Evolutionary conservation across 2,888 invertebrate genomes (phyloP).

Genomic region (Masnerella sp.): DNA sequence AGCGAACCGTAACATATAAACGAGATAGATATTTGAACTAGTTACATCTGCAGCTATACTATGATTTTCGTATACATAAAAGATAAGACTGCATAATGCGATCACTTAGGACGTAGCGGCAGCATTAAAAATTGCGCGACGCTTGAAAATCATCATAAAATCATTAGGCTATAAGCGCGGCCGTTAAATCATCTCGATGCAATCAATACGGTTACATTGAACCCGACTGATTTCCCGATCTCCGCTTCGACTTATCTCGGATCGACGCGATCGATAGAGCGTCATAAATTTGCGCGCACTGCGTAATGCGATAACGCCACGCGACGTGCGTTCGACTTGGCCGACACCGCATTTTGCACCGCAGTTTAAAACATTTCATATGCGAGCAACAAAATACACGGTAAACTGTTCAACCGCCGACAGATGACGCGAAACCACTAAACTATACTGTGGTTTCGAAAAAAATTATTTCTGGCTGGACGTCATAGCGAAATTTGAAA

Average conservation of each 20-base stretch:
- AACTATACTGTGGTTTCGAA: slow-evolving; percentile 12
- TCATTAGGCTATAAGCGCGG: slow-evolving; percentile 31
- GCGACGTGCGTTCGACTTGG: slow-evolving; percentile 6
- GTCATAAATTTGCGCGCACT: slow-evolving; percentile 38
- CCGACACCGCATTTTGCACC: slow-evolving; percentile 34
- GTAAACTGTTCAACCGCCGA: slow-evolving; percentile 41
- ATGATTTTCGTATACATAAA: slow-evolving; percentile 50
- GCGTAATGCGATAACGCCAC: slow-evolving; percentile 40
- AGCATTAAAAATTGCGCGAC: slow-evolving; percentile 8
- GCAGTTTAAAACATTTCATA: slow-evolving; percentile 43
- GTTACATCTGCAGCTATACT: slow-evolving; percentile 36
- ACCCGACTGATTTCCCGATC: slow-evolving; percentile 38
- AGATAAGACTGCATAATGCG: slow-evolving; percentile 46
- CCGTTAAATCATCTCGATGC: slow-evolving; percentile 17
- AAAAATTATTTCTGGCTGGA: too few species aligned
- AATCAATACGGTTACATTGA: slow-evolving; percentile 28
- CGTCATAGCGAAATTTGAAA: too few species aligned
- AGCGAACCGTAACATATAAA: too few species aligned
- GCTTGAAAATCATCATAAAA: slow-evolving; percentile 44
- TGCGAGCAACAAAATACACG: slow-evolving; percentile 23
- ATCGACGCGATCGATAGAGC: slow-evolving; percentile 37
- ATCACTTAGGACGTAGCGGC: slow-evolving; percentile 19
- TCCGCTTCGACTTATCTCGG: slow-evolving; percentile 36
- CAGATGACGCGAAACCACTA: slow-evolving; percentile 33
- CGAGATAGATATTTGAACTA: slow-evolving; percentile 35